Percentiles rank a stretch among this genome's conserved stretches.
phyloP scores from a whole-genome alignment of 2,113 vertebrate species.

The Bufo bufo region DNA sequence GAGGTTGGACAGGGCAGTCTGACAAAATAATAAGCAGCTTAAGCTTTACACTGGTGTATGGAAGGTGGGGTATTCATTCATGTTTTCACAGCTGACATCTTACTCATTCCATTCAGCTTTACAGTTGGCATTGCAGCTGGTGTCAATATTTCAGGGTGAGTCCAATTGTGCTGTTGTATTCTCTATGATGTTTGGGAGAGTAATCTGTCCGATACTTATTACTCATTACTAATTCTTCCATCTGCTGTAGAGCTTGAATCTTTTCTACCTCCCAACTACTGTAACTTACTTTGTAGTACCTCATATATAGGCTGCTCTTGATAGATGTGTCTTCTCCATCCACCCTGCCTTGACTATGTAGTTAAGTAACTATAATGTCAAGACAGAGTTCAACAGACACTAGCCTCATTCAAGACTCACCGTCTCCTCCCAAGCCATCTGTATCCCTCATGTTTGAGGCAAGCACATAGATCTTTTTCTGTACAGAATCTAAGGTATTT shows the following conservation, averaged over 20 bases:
- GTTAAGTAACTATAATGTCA: neutral
- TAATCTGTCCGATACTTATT: constrained; percentile 5
- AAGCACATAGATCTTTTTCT: constrained; percentile 16
- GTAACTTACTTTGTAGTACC: neutral
- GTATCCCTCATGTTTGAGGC: neutral
- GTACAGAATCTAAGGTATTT: neutral
- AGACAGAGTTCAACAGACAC: neutral
- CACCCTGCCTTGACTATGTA: neutral
- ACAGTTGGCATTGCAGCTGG: constrained; percentile 40
- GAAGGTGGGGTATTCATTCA: neutral
- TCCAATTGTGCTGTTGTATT: constrained; percentile 1
- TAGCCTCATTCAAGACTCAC: neutral
- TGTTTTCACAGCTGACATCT: constrained; percentile 43
- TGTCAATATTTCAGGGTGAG: constrained; percentile 34
- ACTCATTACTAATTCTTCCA: neutral
- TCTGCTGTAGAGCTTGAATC: neutral
- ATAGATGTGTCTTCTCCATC: neutral
- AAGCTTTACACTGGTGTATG: neutral
- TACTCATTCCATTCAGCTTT: constrained; percentile 16
- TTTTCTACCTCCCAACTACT: neutral
- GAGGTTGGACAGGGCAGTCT: neutral
- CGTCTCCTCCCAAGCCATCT: constrained; percentile 16
- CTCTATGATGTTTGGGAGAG: constrained; percentile 17
- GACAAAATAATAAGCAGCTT: neutral
- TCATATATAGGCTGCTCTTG: neutral